Base-by-base conservation (phyloP, 2,888 invertebrate genomes). In the Zygaena filipendulae region DNA sequence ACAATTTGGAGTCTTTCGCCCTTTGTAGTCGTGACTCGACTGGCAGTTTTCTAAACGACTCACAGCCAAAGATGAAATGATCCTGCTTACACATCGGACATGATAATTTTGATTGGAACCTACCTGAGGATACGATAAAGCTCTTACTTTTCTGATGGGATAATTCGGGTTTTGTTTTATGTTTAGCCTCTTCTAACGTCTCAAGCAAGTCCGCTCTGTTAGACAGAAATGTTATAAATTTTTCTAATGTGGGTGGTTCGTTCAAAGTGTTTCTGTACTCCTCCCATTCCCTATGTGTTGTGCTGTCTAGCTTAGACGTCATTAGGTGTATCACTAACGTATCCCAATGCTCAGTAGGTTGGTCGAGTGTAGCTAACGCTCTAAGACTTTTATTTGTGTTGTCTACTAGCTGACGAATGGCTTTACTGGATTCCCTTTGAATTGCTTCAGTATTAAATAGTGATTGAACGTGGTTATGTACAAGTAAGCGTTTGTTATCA, bases 1-100 rank as follows among this genome's bases (percentile, higher is more conserved):
- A 41, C 31, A 34, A 39, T 28, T 40, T 39, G 14, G 34, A 29
- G 11, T 24, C 25, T 16, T 40, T 38, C 5, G 34, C 37, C 20
- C 38, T 39, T 25, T 33, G 19, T 10, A 39, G 26, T 21, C 32
- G 32, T 3, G 16, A n/a, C 25, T 39, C 36, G 11, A 35, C 13
- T 6, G 36, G 19, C 2, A 35, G 9, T 6, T 12, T 13, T 28
- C 21, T 32, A 25, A 36, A 35, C 7, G 12, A 16, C 7, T 22
- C 20, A 26, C 36, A 38, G 9, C 11, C 24, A 25, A 33, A 35
- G 11, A 38, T 21, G 22, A 26, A 14, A 31, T 38, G 38, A 29
- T 33, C 25, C 9, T 27, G 4, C 13, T 32, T 26, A 10, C 38
- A 38, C 10, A 31, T 11, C 10, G 33, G 35, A 27, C 38, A 38